A percentile compares a stretch with the other conserved stretches of the same genome.
Conservation (phyloP, 2,113 vertebrate species). For the Leucosticte australis region DNA sequence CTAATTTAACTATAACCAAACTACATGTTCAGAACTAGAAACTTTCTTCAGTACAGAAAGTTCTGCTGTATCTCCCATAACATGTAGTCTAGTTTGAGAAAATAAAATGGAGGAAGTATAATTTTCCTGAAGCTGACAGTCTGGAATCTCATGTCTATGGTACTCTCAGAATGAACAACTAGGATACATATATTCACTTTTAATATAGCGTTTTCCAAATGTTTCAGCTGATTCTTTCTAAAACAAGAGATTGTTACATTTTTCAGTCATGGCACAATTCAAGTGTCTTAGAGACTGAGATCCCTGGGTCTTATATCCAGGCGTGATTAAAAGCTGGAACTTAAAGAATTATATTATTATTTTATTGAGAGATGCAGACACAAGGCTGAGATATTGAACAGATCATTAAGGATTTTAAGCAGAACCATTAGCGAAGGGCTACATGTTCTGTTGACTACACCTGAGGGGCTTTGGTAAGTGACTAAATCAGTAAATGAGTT, state of each 20-base stretch:
- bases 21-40: background rate
- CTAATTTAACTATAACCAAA: background rate
- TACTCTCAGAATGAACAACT: background rate
- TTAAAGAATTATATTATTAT: background rate
- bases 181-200: background rate
- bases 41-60: background rate
- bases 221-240: background rate
- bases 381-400: background rate
- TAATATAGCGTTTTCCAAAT: background rate
- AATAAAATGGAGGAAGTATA: background rate
- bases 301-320: background rate
- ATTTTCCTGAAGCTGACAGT: background rate
- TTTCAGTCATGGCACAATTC: background rate
- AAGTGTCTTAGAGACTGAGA: background rate
- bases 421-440: background rate
- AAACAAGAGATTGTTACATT: background rate
- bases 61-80: background rate
- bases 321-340: background rate
- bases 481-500: background rate
- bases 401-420: background rate
- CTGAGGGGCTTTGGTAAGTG: background rate
- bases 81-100: accelerated
- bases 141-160: background rate
- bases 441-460: background rate
- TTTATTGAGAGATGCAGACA: background rate